A percentile compares a stretch with the other conserved stretches of the same genome.
These are phyloP conservation scores for Polypedilum vanderplanki DNA, from an alignment of 1,140 invertebrate species.

Conservation along the genomic window DNA sequence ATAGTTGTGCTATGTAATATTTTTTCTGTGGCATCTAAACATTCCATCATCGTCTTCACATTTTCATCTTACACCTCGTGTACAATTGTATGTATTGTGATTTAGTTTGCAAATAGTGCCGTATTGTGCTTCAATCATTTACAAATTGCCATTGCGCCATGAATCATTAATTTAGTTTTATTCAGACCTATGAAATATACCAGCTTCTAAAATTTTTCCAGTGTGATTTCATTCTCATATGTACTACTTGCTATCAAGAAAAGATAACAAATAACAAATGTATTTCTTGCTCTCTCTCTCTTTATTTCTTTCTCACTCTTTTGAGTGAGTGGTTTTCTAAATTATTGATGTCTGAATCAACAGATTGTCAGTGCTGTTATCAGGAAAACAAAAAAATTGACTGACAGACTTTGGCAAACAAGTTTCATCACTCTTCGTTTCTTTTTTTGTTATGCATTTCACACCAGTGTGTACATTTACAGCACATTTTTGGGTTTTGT, in stretches of 20 bases:
- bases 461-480: no score
- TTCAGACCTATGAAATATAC: not conserved
- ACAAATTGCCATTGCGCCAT: not conserved
- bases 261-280: not conserved
- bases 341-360: not conserved
- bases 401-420: no score
- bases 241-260: not conserved
- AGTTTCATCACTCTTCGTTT: no score
- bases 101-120: no score
- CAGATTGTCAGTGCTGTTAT: not conserved
- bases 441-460: no score
- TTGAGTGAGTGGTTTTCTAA: not conserved
- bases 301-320: not conserved
- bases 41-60: not conserved
- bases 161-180: not conserved
- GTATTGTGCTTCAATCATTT: no score
- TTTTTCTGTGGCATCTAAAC: not conserved
- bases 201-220: not conserved
- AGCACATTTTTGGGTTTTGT: no score
- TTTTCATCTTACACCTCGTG: no score
- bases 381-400: not conserved
- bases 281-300: no score
- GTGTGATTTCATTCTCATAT: not conserved
- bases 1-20: constrained; percentile 13
- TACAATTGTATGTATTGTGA: no score